These are phyloP conservation scores for Drosophila putrida DNA, from an alignment of 2,888 invertebrate genomes.

Conservation along the genomic window DNA sequence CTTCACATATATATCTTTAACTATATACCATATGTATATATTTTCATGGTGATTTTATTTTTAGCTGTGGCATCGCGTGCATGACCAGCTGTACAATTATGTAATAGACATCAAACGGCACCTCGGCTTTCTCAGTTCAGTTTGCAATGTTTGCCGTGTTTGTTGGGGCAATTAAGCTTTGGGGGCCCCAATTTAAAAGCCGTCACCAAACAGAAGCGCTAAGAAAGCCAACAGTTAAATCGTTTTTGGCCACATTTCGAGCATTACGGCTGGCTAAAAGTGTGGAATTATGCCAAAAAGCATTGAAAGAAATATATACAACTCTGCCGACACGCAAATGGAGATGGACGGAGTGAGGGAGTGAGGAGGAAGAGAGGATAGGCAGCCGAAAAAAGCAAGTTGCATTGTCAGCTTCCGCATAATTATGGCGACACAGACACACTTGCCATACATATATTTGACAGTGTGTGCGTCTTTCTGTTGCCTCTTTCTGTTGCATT, in stretches of 20 bases:
- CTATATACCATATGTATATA: not conserved
- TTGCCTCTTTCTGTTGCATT: conserved; percentile 37
- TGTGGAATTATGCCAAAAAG: conserved; percentile 67
- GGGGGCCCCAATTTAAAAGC: conserved; percentile 48
- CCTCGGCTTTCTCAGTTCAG: conserved; percentile 27
- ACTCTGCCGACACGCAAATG: conserved; percentile 27
- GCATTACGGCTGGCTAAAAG: conserved; percentile 28
- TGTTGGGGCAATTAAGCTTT: conserved; percentile 53
- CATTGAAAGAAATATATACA: conserved; percentile 45
- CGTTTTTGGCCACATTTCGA: conserved; percentile 46
- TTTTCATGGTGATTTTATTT: not conserved
- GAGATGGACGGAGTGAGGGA: not conserved
- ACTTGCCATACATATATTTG: conserved; percentile 20
- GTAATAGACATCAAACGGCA: conserved; percentile 50
- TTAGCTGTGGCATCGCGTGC: conserved; percentile 48
- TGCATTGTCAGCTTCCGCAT: conserved; percentile 82
- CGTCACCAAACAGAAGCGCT: conserved; percentile 61
- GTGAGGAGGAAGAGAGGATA: not conserved
- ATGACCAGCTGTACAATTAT: conserved; percentile 44
- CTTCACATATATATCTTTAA: conserved; percentile 1
- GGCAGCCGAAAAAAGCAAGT: conserved; percentile 48
- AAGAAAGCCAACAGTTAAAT: conserved; percentile 42
- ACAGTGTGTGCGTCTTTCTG: conserved; percentile 49
- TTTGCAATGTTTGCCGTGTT: conserved; percentile 28
- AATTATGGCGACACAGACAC: conserved; percentile 74